Percentiles rank a stretch among this genome's conserved stretches.
Evolutionary conservation across 2,797 vertebrate species (phyloP).

Genomic region (Eulemur albifrons): DNA sequence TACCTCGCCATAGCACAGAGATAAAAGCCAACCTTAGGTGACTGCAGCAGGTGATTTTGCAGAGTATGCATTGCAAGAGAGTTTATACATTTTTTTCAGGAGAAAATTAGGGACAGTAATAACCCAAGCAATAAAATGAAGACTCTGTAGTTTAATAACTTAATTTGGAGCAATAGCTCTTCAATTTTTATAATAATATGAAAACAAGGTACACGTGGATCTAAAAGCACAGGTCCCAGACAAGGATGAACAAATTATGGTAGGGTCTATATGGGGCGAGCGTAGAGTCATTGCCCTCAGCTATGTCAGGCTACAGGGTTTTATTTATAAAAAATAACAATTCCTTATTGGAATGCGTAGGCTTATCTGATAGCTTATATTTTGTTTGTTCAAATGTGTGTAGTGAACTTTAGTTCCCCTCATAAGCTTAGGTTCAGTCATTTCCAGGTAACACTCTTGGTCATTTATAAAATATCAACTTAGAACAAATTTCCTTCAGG

Average conservation of each 20-base stretch:
- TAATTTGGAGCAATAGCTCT: background rate
- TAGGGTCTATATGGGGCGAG: background rate
- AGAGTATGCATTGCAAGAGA: background rate
- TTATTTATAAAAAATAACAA: background rate
- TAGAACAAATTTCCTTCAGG: background rate
- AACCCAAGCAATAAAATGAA: constrained; percentile 3
- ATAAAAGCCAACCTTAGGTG: background rate
- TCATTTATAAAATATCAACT: background rate
- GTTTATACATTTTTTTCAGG: background rate
- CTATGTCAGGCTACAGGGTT: background rate
- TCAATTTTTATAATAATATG: background rate
- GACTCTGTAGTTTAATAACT: background rate
- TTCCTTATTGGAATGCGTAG: background rate
- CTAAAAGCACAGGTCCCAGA: background rate
- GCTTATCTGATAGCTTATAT: background rate
- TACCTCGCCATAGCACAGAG: background rate
- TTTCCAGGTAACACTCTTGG: background rate
- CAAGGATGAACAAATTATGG: background rate
- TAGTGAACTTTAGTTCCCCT: background rate
- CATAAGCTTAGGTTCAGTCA: background rate
- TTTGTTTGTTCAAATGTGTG: background rate
- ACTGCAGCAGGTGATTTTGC: background rate
- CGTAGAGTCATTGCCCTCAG: background rate
- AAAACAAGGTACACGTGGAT: background rate
- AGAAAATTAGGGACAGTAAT: constrained; percentile 53